phyloP scores from a whole-genome alignment of 1,140 invertebrate species.

The Dinothrombium tinctorium region DNA sequence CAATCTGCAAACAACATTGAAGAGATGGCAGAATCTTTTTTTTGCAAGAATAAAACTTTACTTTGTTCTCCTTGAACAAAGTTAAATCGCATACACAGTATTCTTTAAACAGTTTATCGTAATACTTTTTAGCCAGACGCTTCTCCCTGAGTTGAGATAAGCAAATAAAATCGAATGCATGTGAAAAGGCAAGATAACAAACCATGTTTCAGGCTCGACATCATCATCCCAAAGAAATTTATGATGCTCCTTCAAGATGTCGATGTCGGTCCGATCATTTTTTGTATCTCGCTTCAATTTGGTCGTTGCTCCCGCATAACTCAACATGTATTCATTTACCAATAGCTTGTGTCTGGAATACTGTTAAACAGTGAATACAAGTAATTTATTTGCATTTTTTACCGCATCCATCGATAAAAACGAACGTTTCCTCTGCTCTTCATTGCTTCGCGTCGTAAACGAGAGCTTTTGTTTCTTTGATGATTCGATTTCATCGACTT shows the following conservation, averaged over 20 bases:
- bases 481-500: too few species aligned
- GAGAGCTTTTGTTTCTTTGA: too few species aligned
- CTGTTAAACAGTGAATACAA: neutral
- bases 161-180: neutral
- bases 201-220: conserved; percentile 24
- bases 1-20: conserved; percentile 33
- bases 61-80: conserved; percentile 72
- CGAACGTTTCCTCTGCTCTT: too few species aligned
- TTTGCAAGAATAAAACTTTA: conserved; percentile 19
- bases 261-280: conserved; percentile 47
- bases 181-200: conserved; percentile 2
- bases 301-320: conserved; percentile 36
- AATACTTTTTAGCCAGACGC: conserved; percentile 79
- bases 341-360: conserved; percentile 60
- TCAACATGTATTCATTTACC: conserved; percentile 56
- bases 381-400: too few species aligned
- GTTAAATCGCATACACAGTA: conserved; percentile 81
- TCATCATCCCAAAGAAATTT: conserved; percentile 78
- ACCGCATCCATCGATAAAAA: too few species aligned
- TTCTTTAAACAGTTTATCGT: conserved; percentile 96
- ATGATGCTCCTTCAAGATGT: conserved; percentile 71
- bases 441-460: too few species aligned
- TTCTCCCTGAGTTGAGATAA: conserved; percentile 43
- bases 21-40: neutral
- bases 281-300: conserved; percentile 36